Conservation (phyloP, 2,113 vertebrate genomes). For the Ginglymostoma cirratum region DNA sequence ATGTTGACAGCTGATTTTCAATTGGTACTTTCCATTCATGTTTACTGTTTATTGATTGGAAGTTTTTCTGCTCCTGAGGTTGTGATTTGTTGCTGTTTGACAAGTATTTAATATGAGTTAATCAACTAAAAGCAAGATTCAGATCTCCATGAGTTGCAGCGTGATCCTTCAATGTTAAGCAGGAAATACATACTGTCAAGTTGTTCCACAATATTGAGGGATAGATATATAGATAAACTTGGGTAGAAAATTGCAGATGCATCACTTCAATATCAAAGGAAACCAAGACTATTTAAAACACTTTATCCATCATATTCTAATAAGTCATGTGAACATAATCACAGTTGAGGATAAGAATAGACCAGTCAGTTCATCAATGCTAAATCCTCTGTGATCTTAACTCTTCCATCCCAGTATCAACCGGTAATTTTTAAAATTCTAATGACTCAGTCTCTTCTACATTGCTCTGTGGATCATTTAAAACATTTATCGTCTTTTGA, state of each 20-base stretch:
- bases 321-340: slow-evolving; percentile 19
- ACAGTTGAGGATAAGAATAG: slow-evolving; percentile 24
- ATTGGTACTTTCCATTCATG: not conserved
- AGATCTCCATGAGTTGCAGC: not conserved
- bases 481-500: slow-evolving; percentile 4
- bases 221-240: not conserved
- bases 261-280: not conserved
- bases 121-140: not conserved
- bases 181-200: not conserved
- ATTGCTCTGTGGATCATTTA: not conserved
- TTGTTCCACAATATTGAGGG: not conserved
- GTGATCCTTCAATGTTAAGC: not conserved
- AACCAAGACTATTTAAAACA: slow-evolving; percentile 25
- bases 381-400: not conserved
- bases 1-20: too few relatives aligned
- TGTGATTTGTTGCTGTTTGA: not conserved
- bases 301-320: slow-evolving; percentile 24
- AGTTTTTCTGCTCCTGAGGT: not conserved
- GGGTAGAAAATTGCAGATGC: not conserved
- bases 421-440: not conserved
- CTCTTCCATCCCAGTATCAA: not conserved
- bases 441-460: not conserved
- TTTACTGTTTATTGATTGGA: not conserved
- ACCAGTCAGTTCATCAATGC: slow-evolving; percentile 23
- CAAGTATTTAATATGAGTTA: not conserved